phyloP scores from a whole-genome alignment of 1,140 invertebrate species.

The Aplysia californica region DNA sequence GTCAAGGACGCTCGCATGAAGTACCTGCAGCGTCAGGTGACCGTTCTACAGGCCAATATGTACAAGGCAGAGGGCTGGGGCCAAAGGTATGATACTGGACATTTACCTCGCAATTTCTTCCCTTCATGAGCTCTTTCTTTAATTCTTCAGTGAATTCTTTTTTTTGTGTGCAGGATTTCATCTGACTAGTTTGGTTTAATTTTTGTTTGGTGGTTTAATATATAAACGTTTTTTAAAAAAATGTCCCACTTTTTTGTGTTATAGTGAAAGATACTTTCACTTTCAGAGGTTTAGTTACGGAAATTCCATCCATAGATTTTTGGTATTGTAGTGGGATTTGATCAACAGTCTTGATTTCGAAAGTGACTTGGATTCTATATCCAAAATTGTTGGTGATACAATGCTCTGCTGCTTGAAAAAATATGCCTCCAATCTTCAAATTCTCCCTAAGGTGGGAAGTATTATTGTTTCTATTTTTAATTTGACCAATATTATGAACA shows the following conservation, averaged over 20 bases:
- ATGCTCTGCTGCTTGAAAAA: too few relatives aligned
- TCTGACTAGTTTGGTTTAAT: not conserved
- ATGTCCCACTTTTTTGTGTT: not conserved
- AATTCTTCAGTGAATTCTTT: too few relatives aligned
- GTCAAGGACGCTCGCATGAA: constrained; percentile 21
- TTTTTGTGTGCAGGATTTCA: not conserved
- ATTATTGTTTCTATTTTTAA: too few relatives aligned
- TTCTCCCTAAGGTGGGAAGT: too few relatives aligned
- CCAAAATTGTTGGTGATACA: too few relatives aligned
- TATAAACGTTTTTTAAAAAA: not conserved
- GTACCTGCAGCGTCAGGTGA: constrained; percentile 15
- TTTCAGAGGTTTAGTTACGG: not conserved
- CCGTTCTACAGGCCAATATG: constrained; percentile 5
- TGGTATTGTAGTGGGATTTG: not conserved
- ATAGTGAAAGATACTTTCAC: not conserved
- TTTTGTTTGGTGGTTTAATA: not conserved
- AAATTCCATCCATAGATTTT: not conserved
- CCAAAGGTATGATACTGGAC: not conserved
- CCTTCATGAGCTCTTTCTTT: too few relatives aligned
- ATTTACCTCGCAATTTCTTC: too few relatives aligned
- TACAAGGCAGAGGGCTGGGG: constrained; percentile 11
- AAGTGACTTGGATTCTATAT: too few relatives aligned
- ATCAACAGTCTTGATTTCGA: too few relatives aligned
- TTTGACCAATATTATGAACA: too few relatives aligned
- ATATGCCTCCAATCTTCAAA: too few relatives aligned